Evolutionary conservation across 2,888 invertebrate species (phyloP), one percentile per base, ranked within the genome.

Genomic region (Idaea straminata): DNA sequence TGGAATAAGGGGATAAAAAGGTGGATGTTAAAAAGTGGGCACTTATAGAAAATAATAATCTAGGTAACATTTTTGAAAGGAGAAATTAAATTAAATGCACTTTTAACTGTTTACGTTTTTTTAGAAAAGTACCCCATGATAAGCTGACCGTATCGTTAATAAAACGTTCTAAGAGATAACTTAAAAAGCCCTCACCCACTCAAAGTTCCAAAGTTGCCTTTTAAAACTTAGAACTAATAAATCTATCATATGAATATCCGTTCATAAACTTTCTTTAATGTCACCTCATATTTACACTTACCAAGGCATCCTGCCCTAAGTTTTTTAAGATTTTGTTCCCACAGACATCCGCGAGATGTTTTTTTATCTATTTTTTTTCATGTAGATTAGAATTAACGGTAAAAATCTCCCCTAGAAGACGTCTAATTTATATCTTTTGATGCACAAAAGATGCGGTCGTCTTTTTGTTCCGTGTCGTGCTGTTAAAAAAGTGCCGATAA

Each of bases 351-450:
- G 77, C 75, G 79, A 79, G 83, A 81, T 86, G 25, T 25, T 87
- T 90, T 89, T 82, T 80, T 74, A 72, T 64, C 61, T 57, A 78
- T 80, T 86, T 88, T 89, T 89, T 87, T 84, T 81, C 71, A 86
- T 85, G 82, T 83, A 89, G 86, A 87, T 89, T 83, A 86, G 82
- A 87, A 81, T 80, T 92, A 92, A 92, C 92, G 92, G 92, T 92
- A 91, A 88, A 87, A 86, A 80, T 80, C 85, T 88, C 90, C 91
- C 91, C 91, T 89, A 88, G 86, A 86, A 87, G 89, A 88, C 84
- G 84, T 88, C 88, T 90, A 91, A 92, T 92, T 91, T 92, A 92
- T 91, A 88, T 91, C 90, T 86, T 84, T 80, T 75, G 83, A 76
- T 79, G 77, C 78, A 87, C 86, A 88, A 89, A 81, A 79, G 89